Evolutionary conservation across 1,140 invertebrate genomes (phyloP), one percentile per base, ranked within the genome.

Genomic region (Papilio machaon): DNA sequence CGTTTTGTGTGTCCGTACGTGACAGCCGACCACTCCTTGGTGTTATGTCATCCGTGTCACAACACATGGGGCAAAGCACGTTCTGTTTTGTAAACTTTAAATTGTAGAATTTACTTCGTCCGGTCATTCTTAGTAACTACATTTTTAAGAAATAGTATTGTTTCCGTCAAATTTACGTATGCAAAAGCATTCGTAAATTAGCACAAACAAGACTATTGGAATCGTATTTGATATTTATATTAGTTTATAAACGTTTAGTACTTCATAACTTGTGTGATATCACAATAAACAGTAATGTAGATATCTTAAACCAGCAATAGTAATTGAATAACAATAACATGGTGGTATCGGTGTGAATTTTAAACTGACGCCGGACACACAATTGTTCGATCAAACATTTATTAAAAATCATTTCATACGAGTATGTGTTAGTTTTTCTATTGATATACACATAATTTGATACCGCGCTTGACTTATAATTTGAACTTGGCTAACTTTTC

Each of bases 1-100:
- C 82, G 86, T 82, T 87, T 87, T 88, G 87, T 86, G 83, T 73
- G 85, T 73, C n/a, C 23, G 60, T 85, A 88, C 89, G 87, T 90
- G 88, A 85, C 85, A 84, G 30, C 30, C 60, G 82, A 85, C 82
- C 83, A 64, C 81, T 85, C 82, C 78, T 76, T 84, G 81, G 83
- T 80, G 82, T 90, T 88, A 86, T 86, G 85, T 85, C 85, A 85
- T 81, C 84, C 73, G 60, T 80, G 54, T 75, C 74, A 60, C 38
- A 67, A 83, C n/a, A 15, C 46, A 74, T 13, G 46, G 52, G 30
- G 8, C 43, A 19, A 54, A 76, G 74, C 46, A 76, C 46, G 74
- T 54, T 23, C 74, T 76, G 74, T 47, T 76, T 52, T 76, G 47
- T 76, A 30, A 52, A 47, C 19, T 47, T 76, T 35, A 70, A 64